phyloP scores from a whole-genome alignment of 1,140 invertebrate genomes.

The Zaprionus inermis region DNA sequence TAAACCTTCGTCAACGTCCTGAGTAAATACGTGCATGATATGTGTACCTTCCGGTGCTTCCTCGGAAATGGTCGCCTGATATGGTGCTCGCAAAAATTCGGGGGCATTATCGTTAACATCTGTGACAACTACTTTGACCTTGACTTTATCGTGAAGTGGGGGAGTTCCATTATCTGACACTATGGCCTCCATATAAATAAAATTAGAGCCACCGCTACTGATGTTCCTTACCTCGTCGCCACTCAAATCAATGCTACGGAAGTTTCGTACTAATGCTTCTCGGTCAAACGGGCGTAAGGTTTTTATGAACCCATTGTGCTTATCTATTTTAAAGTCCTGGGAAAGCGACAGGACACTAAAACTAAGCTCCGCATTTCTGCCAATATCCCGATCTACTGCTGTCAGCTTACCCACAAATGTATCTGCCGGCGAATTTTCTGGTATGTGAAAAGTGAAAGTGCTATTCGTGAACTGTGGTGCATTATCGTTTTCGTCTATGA shows the following conservation, averaged over 20 bases:
- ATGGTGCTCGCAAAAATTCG: constrained; percentile 92
- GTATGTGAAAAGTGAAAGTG: constrained; percentile 92
- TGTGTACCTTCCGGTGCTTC: constrained; percentile 90
- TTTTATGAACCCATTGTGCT: constrained; percentile 96
- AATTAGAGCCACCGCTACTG: constrained; percentile 85
- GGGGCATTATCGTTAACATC: constrained; percentile 98
- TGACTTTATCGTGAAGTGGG: constrained; percentile 93
- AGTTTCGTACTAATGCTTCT: constrained; percentile 89
- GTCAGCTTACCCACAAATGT: constrained; percentile 95
- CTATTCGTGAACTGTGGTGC: constrained; percentile 94
- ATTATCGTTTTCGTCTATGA: constrained; percentile 98
- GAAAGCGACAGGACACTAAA: constrained; percentile 92
- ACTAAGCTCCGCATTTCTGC: constrained; percentile 95
- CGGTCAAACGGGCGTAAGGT: constrained; percentile 94
- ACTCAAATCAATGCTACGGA: constrained; percentile 19
- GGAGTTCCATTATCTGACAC: constrained; percentile 94
- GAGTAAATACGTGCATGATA: constrained; percentile 92
- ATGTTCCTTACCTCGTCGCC: constrained; percentile 70
- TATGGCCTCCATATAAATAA: constrained; percentile 92
- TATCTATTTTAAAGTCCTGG: constrained; percentile 94
- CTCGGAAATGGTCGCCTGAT: constrained; percentile 94
- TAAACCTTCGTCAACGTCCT: constrained; percentile 94
- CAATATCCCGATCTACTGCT: constrained; percentile 95
- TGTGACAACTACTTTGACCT: constrained; percentile 93
- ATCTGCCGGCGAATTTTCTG: constrained; percentile 95